Evolutionary conservation across 2,113 vertebrate species (phyloP).

Genomic region (Enhydra lutris): DNA sequence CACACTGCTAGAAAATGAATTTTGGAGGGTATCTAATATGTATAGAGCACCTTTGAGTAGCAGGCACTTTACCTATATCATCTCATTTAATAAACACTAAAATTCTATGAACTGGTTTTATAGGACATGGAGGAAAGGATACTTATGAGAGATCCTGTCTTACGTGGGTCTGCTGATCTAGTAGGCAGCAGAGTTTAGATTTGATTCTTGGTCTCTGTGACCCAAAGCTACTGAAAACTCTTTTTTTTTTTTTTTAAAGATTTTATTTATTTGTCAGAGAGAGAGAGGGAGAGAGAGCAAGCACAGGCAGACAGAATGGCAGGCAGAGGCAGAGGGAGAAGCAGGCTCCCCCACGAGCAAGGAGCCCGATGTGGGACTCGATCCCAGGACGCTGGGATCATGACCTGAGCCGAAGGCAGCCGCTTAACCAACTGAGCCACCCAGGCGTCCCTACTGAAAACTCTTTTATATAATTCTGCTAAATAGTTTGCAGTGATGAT

Average conservation of each 20-base stretch:
- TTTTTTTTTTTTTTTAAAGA: too few species aligned
- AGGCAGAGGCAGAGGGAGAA: too few species aligned
- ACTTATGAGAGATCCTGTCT: background rate
- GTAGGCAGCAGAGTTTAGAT: background rate
- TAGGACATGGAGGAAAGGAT: background rate
- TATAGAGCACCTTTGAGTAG: background rate
- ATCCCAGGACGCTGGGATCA: too few species aligned
- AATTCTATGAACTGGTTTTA: background rate
- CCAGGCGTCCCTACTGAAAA: background rate
- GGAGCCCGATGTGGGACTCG: too few species aligned
- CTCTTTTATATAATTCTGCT: background rate
- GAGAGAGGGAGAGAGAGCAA: too few species aligned
- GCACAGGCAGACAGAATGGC: too few species aligned
- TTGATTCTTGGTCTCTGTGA: background rate
- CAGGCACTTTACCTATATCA: background rate
- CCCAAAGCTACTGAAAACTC: background rate
- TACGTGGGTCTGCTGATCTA: background rate
- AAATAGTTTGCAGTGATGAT: background rate
- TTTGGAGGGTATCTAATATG: background rate
- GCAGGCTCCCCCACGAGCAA: too few species aligned
- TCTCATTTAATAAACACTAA: background rate
- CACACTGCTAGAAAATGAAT: background rate
- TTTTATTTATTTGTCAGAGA: too few species aligned
- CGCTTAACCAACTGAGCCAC: too few species aligned
- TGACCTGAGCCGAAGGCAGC: too few species aligned